Conservation (phyloP, 2,797 vertebrate genomes). For the Knipowitschia caucasica region DNA sequence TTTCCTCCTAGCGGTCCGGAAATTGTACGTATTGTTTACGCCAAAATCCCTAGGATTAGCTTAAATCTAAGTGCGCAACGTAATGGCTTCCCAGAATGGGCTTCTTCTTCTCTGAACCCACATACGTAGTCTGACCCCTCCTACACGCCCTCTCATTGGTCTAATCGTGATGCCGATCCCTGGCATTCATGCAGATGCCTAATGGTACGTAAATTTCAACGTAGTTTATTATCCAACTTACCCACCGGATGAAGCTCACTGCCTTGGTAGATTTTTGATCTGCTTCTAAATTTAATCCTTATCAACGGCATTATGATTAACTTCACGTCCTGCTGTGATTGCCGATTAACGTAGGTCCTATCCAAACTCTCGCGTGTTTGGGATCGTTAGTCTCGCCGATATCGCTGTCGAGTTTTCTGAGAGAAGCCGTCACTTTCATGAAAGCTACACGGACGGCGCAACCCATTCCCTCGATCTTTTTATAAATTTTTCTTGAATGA, state of each 20-base stretch:
- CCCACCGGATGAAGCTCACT: too few species aligned
- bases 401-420: constrained; percentile 9
- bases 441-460: constrained; percentile 1
- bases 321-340: too few species aligned
- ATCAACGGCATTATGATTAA: too few species aligned
- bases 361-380: too few species aligned
- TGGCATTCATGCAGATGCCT: not conserved
- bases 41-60: constrained; percentile 75
- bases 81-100: constrained; percentile 99
- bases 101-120: constrained; percentile 79
- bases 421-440: not conserved
- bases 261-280: too few species aligned
- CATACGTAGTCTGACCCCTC: constrained; percentile 66
- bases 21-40: constrained; percentile 81
- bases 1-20: constrained; percentile 28
- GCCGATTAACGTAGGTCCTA: too few species aligned
- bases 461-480: not conserved
- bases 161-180: not conserved
- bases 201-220: constrained; percentile 40
- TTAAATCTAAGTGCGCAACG: constrained; percentile 83
- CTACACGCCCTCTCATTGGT: constrained; percentile 48
- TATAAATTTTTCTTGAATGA: too few species aligned
- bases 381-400: constrained; percentile 31
- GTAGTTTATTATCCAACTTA: not conserved
- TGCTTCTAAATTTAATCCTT: too few species aligned